These are phyloP conservation scores for Hylyphantes graminicola DNA, from an alignment of 1,140 invertebrate genomes.

Conservation along the genomic window DNA sequence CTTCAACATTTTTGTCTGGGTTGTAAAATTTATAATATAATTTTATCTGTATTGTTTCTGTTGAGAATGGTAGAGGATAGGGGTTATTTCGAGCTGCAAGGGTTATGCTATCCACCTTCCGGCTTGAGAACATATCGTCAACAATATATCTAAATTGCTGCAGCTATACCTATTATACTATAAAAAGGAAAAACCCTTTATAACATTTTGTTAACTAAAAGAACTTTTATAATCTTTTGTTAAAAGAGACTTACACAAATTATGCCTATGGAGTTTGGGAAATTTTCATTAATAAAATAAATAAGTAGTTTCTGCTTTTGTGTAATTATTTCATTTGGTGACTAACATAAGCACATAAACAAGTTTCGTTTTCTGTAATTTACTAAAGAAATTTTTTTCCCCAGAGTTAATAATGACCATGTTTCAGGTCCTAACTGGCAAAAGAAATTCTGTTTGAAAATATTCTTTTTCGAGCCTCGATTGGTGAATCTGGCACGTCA, in stretches of 20 bases:
- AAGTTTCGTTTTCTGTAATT: too few species aligned
- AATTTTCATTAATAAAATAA: slow-evolving; percentile 61
- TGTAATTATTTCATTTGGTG: slow-evolving; percentile 4
- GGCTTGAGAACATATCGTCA: slow-evolving; percentile 60
- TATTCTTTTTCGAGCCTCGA: too few species aligned
- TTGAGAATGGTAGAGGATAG: slow-evolving; percentile 28
- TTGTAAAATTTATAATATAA: slow-evolving; percentile 46
- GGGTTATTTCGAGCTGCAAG: slow-evolving; percentile 39
- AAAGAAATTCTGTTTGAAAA: too few species aligned
- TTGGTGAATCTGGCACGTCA: too few species aligned
- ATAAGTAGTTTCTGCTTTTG: slow-evolving; percentile 56
- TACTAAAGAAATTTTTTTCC: too few species aligned
- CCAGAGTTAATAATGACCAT: too few species aligned
- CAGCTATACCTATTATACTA: slow-evolving; percentile 52
- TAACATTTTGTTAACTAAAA: slow-evolving; percentile 59
- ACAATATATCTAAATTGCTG: slow-evolving; percentile 53
- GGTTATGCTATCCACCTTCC: slow-evolving; percentile 46
- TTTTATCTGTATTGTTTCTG: slow-evolving; percentile 12
- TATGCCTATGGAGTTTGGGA: slow-evolving; percentile 61
- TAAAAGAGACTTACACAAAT: slow-evolving; percentile 58
- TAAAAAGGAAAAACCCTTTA: slow-evolving; percentile 30
- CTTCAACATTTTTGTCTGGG: slow-evolving; percentile 55
- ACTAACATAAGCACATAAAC: too few species aligned
- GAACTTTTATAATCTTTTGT: slow-evolving; percentile 61
- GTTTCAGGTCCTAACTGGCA: too few species aligned